Evolutionary conservation across 2,888 invertebrate species (phyloP).

Genomic region (Iphiclides podalirius): DNA sequence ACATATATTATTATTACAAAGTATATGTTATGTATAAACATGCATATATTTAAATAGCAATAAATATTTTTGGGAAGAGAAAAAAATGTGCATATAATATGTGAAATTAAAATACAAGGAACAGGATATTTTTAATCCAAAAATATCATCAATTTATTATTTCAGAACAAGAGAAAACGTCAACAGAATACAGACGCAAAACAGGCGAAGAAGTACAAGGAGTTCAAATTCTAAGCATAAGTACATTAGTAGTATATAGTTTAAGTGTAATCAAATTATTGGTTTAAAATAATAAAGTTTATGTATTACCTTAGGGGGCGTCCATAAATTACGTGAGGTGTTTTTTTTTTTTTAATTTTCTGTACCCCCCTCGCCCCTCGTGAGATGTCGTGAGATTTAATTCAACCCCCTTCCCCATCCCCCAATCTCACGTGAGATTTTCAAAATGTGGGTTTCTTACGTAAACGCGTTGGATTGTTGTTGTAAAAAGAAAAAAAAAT

Average conservation of each 20-base stretch:
- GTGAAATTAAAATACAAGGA: too few relatives aligned
- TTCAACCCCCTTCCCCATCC: background rate
- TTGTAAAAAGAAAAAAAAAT: background rate
- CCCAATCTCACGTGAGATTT: background rate
- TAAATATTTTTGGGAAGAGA: too few relatives aligned
- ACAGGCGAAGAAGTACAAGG: slow-evolving; percentile 97
- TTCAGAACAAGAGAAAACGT: slow-evolving; percentile 95
- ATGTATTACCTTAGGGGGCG: background rate
- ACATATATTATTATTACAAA: too few relatives aligned
- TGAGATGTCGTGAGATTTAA: slow-evolving; percentile 1
- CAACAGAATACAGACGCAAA: slow-evolving; percentile 94
- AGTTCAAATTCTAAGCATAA: slow-evolving; percentile 92
- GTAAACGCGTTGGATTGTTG: background rate
- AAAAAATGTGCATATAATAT: too few relatives aligned
- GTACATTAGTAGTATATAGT: slow-evolving; percentile 10
- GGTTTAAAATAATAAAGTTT: slow-evolving; percentile 1
- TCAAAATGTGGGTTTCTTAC: background rate
- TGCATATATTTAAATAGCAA: too few relatives aligned
- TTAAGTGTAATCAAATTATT: slow-evolving; percentile 15
- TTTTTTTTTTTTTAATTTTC: slow-evolving; percentile 4
- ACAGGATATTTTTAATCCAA: too few relatives aligned
- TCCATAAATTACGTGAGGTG: slow-evolving; percentile 4
- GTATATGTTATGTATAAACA: too few relatives aligned
- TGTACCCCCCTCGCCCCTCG: background rate
- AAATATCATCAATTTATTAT: too few relatives aligned